Base-by-base conservation (phyloP, 2,888 invertebrate species). In the Thera britannica region DNA sequence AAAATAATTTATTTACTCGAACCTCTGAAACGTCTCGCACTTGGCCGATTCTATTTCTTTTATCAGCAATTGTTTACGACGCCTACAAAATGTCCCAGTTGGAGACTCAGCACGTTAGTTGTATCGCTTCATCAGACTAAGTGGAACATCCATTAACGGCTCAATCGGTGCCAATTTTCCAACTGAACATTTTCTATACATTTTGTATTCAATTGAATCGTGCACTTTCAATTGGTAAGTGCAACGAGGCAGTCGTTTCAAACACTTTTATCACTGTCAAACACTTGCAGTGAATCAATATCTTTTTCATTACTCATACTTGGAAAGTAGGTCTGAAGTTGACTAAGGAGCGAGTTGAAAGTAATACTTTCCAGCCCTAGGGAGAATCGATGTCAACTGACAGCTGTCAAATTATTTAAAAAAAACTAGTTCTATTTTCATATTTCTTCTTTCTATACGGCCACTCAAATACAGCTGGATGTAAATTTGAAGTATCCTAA, bases 91-190 rank as follows among this genome's bases (percentile, higher is more conserved):
- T 12, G 6, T 51, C 2, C 7, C 9, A 51, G 3, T 51, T 6
- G 12, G 2, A 51, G 9, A 46, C 44, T 9, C 44, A 46, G 44
- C 44, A 44, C 44, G 44, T 46, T 49, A 56, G 38, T 57, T 41
- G 41, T 41, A 57, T 57, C 12, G 12, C 12, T 62, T 66, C 66
- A 71, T 71, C 67, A 66, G 55, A 57, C 62, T 69, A 69, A 72
- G 52, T 65, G 67, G 64, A 62, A 58, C 59, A 57, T 41, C 65
- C 56, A 68, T 66, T 71, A 66, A 48, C 11, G 38, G 34, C 34
- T 54, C 64, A 65, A 68, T 69, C 59, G 65, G 41, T 62, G 62
- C 58, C 65, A 69, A 69, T 69, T 59, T 65, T 55, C 65, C 61
- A 38, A 55, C 58, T 55, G 9, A 34, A 61, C 48, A 60, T 35